phyloP scores from a whole-genome alignment of 2,797 vertebrate genomes.

The Urocyon cinereoargenteus region DNA sequence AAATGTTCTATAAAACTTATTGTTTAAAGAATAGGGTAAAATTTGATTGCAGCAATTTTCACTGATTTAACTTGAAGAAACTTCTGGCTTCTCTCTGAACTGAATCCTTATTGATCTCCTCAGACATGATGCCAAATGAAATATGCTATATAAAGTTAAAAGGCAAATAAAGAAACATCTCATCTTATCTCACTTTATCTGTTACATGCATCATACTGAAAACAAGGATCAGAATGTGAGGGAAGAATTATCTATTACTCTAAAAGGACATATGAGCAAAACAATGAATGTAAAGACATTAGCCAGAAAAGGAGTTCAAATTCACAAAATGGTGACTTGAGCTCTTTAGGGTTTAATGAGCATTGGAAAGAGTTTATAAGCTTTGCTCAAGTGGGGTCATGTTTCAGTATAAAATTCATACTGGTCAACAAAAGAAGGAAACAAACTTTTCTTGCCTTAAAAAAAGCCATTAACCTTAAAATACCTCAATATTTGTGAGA shows the following conservation, averaged over 20 bases:
- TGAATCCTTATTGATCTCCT: slow-evolving; percentile 76
- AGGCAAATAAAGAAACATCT: slow-evolving; percentile 74
- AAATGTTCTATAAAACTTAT: slow-evolving; percentile 58
- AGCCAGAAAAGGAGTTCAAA: slow-evolving; percentile 72
- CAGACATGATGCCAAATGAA: slow-evolving; percentile 78
- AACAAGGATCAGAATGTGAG: slow-evolving; percentile 56
- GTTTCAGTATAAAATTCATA: slow-evolving; percentile 71
- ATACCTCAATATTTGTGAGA: background rate
- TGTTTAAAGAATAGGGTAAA: slow-evolving; percentile 70
- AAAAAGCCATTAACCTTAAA: background rate
- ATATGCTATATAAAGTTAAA: slow-evolving; percentile 69
- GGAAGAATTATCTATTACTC: slow-evolving; percentile 72
- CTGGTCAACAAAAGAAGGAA: background rate
- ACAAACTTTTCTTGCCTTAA: background rate
- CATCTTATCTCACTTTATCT: slow-evolving; percentile 72
- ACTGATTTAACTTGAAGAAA: slow-evolving; percentile 76
- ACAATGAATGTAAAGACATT: slow-evolving; percentile 68
- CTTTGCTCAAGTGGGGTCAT: background rate
- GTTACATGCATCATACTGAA: slow-evolving; percentile 51
- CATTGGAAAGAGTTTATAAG: slow-evolving; percentile 68
- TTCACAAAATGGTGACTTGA: slow-evolving; percentile 72
- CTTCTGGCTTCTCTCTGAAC: slow-evolving; percentile 72
- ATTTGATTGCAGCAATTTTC: slow-evolving; percentile 71
- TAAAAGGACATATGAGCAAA: slow-evolving; percentile 24
- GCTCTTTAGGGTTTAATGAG: slow-evolving; percentile 72